A percentile compares a stretch with the other conserved stretches of the same genome.
These are phyloP conservation scores for Ibycter americanus DNA, from an alignment of 2,797 vertebrate species.

Conservation along the genomic window DNA sequence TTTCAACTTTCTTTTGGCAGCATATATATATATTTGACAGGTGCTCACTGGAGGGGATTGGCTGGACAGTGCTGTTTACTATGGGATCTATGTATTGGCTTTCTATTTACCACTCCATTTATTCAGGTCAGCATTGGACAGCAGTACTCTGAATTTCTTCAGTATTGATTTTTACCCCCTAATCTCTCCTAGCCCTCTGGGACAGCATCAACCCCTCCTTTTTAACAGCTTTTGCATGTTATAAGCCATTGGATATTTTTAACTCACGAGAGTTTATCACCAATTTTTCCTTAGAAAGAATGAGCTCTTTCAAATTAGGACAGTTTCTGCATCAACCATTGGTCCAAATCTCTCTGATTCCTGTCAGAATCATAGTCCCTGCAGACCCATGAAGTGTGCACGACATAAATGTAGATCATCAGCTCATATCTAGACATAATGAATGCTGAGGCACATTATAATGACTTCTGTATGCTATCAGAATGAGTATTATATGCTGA, in stretches of 20 bases:
- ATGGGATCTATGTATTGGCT: not conserved
- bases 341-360: not conserved
- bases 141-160: not conserved
- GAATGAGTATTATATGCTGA: not conserved
- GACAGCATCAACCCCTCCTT: not conserved
- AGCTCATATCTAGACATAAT: not conserved
- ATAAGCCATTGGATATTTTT: not conserved
- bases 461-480: not conserved
- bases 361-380: not conserved
- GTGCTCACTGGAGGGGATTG: not conserved
- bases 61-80: not conserved
- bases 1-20: not conserved
- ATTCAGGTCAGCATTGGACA: not conserved
- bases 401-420: not conserved
- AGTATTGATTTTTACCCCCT: not conserved
- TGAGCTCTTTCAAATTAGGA: not conserved
- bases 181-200: not conserved
- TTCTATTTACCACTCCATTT: not conserved
- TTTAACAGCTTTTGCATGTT: not conserved
- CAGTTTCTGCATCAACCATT: not conserved
- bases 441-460: not conserved
- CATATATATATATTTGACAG: not conserved
- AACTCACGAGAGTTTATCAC: not conserved
- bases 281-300: not conserved
- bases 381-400: not conserved